These are phyloP conservation scores for Elephas maximus DNA, from an alignment of 2,113 vertebrate genomes.

Conservation along the genomic window DNA sequence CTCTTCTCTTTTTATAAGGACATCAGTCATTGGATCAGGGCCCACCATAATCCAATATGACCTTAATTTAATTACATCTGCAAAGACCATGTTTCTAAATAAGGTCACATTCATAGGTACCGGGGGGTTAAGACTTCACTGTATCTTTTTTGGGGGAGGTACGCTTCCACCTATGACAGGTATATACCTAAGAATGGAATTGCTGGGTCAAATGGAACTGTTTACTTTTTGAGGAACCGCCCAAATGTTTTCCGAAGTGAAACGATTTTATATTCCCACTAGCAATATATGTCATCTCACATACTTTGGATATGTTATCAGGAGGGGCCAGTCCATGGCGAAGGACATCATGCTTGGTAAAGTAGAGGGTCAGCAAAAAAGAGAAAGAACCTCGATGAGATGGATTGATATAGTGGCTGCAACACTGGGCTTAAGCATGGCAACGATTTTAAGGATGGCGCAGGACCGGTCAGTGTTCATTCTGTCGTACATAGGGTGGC, in stretches of 20 bases:
- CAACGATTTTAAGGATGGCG: no score
- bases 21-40: background rate
- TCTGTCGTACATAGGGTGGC: no score
- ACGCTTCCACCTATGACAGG: background rate
- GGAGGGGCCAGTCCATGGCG: no score
- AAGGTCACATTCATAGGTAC: background rate
- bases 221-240: slow-evolving; percentile 36
- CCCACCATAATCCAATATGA: background rate
- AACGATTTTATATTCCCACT: slow-evolving; percentile 11
- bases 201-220: background rate
- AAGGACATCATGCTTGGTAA: no score
- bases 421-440: no score
- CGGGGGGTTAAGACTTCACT: background rate
- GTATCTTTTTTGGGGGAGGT: background rate
- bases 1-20: background rate
- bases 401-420: no score
- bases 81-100: background rate
- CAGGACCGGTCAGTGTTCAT: no score
- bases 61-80: background rate
- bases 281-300: no score
- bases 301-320: no score
- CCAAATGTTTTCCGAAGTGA: background rate
- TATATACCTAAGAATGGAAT: background rate
- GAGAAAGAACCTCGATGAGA: no score
- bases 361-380: no score